Evolutionary conservation across 2,113 vertebrate genomes (phyloP).

Genomic region (Chloropsis hardwickii): DNA sequence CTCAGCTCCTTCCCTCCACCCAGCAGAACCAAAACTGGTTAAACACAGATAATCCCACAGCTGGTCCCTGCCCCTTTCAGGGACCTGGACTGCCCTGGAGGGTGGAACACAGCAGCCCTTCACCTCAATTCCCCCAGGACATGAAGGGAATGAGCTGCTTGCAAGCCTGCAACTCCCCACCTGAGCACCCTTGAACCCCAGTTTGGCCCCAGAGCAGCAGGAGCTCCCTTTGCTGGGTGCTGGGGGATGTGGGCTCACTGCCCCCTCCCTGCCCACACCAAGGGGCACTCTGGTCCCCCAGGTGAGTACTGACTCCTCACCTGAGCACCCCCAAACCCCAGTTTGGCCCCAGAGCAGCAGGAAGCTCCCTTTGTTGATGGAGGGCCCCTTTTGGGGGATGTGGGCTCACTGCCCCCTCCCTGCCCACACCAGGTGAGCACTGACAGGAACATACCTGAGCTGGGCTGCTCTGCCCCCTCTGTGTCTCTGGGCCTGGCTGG

Average conservation of each 20-base stretch:
- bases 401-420: neutral
- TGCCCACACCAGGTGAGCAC: fast-evolving
- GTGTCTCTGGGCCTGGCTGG: conserved; percentile 70
- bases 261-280: neutral
- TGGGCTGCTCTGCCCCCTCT: conserved; percentile 60
- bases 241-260: neutral
- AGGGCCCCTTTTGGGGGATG: neutral
- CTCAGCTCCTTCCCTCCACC: neutral
- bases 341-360: fast-evolving
- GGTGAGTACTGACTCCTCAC: too few species aligned
- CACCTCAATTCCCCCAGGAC: neutral
- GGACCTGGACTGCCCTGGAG: neutral
- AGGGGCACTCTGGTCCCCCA: fast-evolving
- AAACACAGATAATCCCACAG: neutral
- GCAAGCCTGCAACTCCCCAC: neutral
- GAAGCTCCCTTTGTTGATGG: too few species aligned
- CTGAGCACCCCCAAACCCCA: fast-evolving
- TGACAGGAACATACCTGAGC: conserved; percentile 72
- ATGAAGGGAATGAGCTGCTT: neutral
- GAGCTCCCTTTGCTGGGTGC: neutral
- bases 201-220: fast-evolving
- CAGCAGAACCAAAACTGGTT: neutral
- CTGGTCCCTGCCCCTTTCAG: neutral
- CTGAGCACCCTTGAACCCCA: fast-evolving
- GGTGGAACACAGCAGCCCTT: neutral